Evolutionary conservation across 1,140 invertebrate genomes (phyloP).

Genomic region (Phocides pigmalion): DNA sequence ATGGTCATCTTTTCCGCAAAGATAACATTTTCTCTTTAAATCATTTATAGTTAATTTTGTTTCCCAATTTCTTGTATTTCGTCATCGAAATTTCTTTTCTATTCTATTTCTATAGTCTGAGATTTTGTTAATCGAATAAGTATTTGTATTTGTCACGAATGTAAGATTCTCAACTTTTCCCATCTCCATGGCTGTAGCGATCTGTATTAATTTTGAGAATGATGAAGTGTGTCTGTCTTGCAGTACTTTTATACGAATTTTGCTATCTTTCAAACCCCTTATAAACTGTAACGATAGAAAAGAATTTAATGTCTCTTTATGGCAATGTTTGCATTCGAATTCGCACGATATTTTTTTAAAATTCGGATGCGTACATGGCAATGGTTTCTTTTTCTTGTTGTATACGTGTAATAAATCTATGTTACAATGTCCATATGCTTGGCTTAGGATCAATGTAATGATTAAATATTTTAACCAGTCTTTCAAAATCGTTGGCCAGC

Average conservation of each 20-base stretch:
- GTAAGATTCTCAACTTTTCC: constrained; percentile 1
- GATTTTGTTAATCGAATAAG: not conserved
- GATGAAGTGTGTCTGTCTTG: constrained; percentile 6
- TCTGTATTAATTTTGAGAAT: constrained; percentile 11
- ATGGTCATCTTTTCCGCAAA: constrained; percentile 23
- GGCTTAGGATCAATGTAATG: constrained; percentile 6
- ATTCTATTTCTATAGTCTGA: not conserved
- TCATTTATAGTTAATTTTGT: no score
- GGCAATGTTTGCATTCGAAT: constrained; percentile 13
- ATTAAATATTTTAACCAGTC: not conserved
- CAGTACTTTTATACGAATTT: constrained; percentile 10
- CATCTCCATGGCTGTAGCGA: constrained; percentile 10
- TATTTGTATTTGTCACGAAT: not conserved
- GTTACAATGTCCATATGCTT: constrained; percentile 1
- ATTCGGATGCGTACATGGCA: not conserved
- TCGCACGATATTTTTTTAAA: not conserved
- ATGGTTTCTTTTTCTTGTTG: not conserved
- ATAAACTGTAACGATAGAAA: constrained; percentile 14
- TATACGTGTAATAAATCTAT: constrained; percentile 6
- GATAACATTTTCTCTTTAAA: constrained; percentile 29
- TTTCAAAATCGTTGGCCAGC: not conserved
- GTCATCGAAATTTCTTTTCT: constrained; percentile 3
- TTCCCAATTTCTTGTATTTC: not conserved
- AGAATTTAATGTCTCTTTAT: constrained; percentile 3
- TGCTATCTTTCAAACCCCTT: constrained; percentile 1